phyloP scores from a whole-genome alignment of 2,113 vertebrate genomes.

The Heptranchias perlo region DNA sequence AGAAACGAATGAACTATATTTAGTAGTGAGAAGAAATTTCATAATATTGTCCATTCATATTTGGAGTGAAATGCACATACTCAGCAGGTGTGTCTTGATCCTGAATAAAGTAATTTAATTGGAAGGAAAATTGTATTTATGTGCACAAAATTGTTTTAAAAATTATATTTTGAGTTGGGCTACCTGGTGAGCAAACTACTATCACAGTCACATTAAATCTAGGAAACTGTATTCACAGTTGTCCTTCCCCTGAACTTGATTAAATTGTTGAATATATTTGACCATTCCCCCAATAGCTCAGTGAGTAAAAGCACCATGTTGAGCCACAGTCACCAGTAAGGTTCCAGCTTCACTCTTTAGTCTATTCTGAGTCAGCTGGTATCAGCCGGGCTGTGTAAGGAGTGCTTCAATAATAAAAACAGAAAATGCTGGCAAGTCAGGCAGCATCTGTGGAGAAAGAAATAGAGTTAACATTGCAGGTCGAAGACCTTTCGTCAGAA shows the following conservation, averaged over 20 bases:
- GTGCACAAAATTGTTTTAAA: not conserved
- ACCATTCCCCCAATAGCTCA: not conserved
- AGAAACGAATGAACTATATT: not conserved
- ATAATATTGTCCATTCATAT: not conserved
- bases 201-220: not conserved
- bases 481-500: too few relatives aligned
- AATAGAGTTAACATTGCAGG: too few relatives aligned
- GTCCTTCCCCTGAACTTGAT: not conserved
- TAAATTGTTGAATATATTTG: not conserved
- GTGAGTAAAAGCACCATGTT: not conserved
- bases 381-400: not conserved
- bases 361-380: not conserved
- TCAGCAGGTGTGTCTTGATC: not conserved
- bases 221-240: not conserved
- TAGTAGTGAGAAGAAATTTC: not conserved
- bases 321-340: not conserved
- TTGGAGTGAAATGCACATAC: not conserved
- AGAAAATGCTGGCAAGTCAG: too few relatives aligned
- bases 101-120: not conserved
- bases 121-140: not conserved
- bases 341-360: not conserved
- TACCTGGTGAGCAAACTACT: not conserved
- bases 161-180: not conserved
- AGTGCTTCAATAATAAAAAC: too few relatives aligned
- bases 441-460: too few relatives aligned